Evolutionary conservation across 2,797 vertebrate genomes (phyloP).

Genomic region (Spea hammondii): DNA sequence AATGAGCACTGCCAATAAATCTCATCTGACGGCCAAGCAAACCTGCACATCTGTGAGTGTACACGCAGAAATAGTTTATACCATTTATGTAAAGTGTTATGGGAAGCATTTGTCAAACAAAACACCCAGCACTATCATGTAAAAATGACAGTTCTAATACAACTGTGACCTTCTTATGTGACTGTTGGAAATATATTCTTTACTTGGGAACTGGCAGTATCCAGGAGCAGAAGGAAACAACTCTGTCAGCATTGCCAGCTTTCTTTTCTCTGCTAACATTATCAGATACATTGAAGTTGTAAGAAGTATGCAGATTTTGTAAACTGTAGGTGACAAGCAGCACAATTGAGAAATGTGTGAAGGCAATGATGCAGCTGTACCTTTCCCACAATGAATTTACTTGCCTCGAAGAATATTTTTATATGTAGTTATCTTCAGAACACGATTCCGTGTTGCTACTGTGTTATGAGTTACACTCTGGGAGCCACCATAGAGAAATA

Average conservation of each 20-base stretch:
- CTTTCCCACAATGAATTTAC: not conserved
- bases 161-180: slow-evolving; percentile 37
- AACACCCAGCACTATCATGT: slow-evolving; percentile 30
- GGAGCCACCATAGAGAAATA: too few species aligned
- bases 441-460: too few species aligned
- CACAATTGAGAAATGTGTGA: slow-evolving; percentile 25
- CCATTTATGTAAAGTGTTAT: slow-evolving; percentile 38
- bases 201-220: slow-evolving; percentile 18
- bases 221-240: slow-evolving; percentile 25
- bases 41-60: slow-evolving; percentile 38
- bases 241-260: slow-evolving; percentile 13
- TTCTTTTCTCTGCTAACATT: slow-evolving; percentile 19
- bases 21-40: slow-evolving; percentile 19
- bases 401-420: not conserved
- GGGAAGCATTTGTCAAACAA: slow-evolving; percentile 44
- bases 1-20: slow-evolving; percentile 33
- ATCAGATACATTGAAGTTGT: slow-evolving; percentile 1
- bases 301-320: slow-evolving; percentile 7
- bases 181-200: slow-evolving; percentile 22
- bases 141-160: slow-evolving; percentile 30
- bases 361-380: slow-evolving; percentile 25
- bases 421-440: too few species aligned
- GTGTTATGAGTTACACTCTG: too few species aligned
- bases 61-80: slow-evolving; percentile 37
- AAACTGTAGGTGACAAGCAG: slow-evolving; percentile 17